Base-by-base conservation (phyloP, 2,888 invertebrate genomes). In the Chrysolina oricalcia region DNA sequence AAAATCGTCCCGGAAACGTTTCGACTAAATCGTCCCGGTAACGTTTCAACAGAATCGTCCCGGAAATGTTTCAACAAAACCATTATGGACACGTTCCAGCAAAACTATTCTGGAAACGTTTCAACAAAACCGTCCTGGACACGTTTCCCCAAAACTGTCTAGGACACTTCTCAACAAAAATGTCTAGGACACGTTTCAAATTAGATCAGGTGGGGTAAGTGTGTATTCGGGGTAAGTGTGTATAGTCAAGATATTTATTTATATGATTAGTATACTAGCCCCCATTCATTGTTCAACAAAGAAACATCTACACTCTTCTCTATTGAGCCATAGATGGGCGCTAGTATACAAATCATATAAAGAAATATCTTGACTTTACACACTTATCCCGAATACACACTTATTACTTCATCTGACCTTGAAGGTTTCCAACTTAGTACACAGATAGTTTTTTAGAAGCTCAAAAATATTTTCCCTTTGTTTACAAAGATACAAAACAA, bases 1-100 rank as follows among this genome's bases (percentile, higher is more conserved):
- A 66, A 66, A 19, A 48, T 66, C 66, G 66, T 66, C 48, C 17
- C 46, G 66, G 66, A 66, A 10, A 66, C 46, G 66, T 66, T 66
- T 66, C 66, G 48, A 48, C 6, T n/a, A 48, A 66, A 46, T 13
- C 66, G 8, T 66, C 5, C 48, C 5, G 43, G 43, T 43, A n/a
- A 64, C 64, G 64, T 64, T 23, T 19, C 41, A 64, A 19, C 17
- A 41, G 43, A 35, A 35, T 8, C 8, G 8, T 35, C 8, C 43
- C 19, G 43, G 41, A 64, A n/a, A 64, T 43, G 64, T 64, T 23
- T 41, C 41, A 64, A 41, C 17, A 41, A 64, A 35, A 35, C 35
- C 8, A 6, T 35, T 35, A 35, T 63, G 63, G 63, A 63, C 63
- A 63, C 63, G 63, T 63, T 41, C 35, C 63, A 63, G 35, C 62